A percentile compares a stretch with the other conserved stretches of the same genome.
Evolutionary conservation across 2,113 vertebrate species (phyloP).

Genomic region (Thermophis baileyi): DNA sequence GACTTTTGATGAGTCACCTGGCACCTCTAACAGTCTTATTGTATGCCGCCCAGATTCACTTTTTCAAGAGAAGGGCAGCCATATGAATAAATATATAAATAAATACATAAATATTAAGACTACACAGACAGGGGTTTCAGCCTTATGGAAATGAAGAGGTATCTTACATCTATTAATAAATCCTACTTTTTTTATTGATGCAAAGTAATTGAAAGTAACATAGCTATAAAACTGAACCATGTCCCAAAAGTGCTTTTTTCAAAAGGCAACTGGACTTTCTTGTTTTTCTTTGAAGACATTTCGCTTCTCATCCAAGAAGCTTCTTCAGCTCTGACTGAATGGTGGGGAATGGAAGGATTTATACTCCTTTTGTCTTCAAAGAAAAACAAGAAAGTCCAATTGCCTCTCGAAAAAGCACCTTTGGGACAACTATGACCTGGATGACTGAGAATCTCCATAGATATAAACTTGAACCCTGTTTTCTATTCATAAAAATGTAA

Average conservation of each 20-base stretch:
- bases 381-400: too few species aligned
- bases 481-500: background rate
- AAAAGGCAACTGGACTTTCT: too few species aligned
- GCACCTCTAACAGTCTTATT: background rate
- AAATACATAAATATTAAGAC: background rate
- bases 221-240: too few species aligned
- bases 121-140: background rate
- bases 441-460: too few species aligned
- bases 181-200: background rate
- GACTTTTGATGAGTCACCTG: conserved; percentile 16
- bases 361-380: too few species aligned
- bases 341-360: too few species aligned
- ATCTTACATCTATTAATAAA: conserved; percentile 11
- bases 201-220: background rate
- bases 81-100: background rate
- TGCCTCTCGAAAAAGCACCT: too few species aligned
- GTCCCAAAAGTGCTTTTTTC: too few species aligned
- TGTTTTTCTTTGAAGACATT: too few species aligned
- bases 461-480: background rate
- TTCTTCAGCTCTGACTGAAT: too few species aligned
- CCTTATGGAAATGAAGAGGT: background rate
- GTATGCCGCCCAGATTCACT: background rate
- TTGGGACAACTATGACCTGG: too few species aligned
- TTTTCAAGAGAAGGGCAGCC: background rate
- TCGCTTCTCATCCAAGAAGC: too few species aligned